Evolutionary conservation across 37 sponge, comb jelly and placozoan genomes (phyloP).

Genomic region (Geodia barretti): DNA sequence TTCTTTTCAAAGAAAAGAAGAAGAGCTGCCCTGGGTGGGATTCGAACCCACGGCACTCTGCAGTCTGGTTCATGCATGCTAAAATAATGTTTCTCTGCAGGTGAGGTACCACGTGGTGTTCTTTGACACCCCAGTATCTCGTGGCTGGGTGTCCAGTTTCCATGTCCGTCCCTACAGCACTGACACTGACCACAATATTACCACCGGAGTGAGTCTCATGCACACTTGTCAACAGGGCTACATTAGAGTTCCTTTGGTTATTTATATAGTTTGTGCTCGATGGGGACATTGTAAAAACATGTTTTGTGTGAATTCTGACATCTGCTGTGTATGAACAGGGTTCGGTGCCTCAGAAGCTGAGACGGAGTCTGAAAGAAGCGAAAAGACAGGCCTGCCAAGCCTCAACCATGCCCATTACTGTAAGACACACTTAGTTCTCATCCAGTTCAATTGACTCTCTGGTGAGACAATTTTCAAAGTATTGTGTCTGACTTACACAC

Average conservation of each 20-base stretch:
- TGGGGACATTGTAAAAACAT: no score
- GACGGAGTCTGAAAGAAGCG: background rate
- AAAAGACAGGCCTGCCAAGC: constrained; percentile 37
- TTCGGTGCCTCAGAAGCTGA: constrained; percentile 12
- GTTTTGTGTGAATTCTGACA: background rate
- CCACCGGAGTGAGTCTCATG: constrained; percentile 5
- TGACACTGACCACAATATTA: background rate
- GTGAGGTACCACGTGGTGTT: constrained; percentile 75
- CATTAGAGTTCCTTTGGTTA: background rate
- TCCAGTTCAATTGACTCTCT: background rate
- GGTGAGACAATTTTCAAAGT: background rate
- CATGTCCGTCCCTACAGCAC: constrained; percentile 20
- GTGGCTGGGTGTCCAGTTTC: constrained; percentile 53
- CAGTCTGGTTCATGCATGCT: no score
- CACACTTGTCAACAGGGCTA: no score
- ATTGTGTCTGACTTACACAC: background rate
- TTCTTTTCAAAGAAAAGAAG: no score
- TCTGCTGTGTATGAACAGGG: constrained; percentile 1
- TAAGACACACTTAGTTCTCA: background rate
- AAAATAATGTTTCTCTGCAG: no score
- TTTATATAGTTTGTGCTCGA: background rate
- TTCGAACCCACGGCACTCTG: background rate
- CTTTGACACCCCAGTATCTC: constrained; percentile 67
- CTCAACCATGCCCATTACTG: background rate
- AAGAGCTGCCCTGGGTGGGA: background rate